A percentile compares a stretch with the other conserved stretches of the same genome.
Conservation (phyloP, 2,113 vertebrate genomes). For the Saccopteryx bilineata region DNA sequence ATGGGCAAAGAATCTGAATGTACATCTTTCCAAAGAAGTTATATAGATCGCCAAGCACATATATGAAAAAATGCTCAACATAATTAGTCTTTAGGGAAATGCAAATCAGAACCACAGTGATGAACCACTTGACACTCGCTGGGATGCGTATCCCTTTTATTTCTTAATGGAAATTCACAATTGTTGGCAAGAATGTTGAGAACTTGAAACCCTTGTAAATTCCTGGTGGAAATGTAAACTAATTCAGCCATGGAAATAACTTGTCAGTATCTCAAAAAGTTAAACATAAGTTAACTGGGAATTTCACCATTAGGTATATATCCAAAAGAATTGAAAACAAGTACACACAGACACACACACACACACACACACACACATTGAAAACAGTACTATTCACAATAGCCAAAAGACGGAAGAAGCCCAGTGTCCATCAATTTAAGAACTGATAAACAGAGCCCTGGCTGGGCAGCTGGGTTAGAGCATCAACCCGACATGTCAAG, state of each 20-base stretch:
- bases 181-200: neutral
- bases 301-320: neutral
- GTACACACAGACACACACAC: neutral
- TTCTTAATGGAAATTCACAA: neutral
- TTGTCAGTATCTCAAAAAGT: neutral
- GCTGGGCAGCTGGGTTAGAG: too few species aligned
- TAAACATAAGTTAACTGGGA: neutral
- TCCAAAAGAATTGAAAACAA: neutral
- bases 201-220: neutral
- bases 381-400: neutral
- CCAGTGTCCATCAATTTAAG: neutral
- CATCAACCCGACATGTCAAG: too few species aligned
- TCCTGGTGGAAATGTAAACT: neutral
- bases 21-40: neutral
- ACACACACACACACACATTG: neutral
- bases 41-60: neutral
- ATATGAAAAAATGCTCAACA: neutral
- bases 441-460: neutral
- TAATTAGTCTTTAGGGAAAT: neutral
- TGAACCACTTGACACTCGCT: neutral
- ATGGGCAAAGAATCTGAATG: neutral
- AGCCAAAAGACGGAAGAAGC: neutral
- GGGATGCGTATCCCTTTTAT: neutral
- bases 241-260: neutral
- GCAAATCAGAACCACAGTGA: constrained; percentile 1